Evolutionary conservation across 2,113 vertebrate species (phyloP).

Genomic region (Crotalus tigris): DNA sequence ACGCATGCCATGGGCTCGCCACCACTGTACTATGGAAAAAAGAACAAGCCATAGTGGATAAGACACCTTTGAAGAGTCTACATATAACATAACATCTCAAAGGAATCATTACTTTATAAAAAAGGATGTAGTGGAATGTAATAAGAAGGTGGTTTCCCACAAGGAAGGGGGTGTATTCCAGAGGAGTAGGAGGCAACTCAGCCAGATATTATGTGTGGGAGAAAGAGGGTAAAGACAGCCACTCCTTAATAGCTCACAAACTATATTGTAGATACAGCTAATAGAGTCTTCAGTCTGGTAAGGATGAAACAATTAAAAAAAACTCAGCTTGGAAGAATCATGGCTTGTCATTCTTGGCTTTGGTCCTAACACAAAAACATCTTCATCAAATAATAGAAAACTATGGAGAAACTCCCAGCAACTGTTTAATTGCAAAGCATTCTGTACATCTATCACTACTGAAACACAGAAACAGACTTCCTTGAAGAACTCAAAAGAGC

Average conservation of each 20-base stretch:
- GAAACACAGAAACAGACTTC: background rate
- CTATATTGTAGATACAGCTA: background rate
- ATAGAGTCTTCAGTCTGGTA: background rate
- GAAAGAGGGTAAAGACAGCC: background rate
- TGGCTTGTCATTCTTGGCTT: background rate
- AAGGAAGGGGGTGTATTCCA: background rate
- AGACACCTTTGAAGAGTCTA: background rate
- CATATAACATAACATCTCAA: background rate
- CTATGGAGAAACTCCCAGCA: background rate
- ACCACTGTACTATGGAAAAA: background rate
- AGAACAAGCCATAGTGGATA: background rate
- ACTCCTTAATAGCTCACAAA: background rate
- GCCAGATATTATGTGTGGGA: background rate
- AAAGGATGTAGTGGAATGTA: background rate
- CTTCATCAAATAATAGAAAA: background rate
- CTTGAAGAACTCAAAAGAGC: background rate
- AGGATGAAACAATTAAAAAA: background rate
- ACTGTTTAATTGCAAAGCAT: background rate
- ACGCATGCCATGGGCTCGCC: too few relatives aligned
- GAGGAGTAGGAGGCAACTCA: background rate
- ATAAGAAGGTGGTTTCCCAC: background rate
- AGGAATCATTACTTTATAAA: background rate
- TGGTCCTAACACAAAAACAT: background rate
- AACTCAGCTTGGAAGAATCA: background rate
- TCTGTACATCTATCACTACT: background rate